Evolutionary conservation across 2,113 vertebrate genomes (phyloP), one percentile per base, ranked within the genome.

Genomic region (Piaya cayana): DNA sequence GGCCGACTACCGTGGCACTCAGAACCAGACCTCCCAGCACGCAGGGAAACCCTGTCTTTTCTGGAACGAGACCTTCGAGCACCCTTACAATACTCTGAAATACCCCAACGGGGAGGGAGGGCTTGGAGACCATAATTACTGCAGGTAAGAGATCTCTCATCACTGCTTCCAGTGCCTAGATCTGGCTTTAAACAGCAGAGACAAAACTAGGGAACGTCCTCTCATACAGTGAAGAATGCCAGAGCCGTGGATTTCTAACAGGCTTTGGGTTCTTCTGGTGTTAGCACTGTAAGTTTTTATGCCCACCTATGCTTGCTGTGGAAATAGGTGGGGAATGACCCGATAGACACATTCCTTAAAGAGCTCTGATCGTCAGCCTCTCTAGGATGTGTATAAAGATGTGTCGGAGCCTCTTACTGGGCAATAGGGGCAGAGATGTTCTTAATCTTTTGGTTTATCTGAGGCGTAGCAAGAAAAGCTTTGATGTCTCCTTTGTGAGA

Each of bases 31-130:
- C 17, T 98, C 98, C 56, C 98, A 98, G 8, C 93, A 98, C 8
- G 98, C 98, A 29, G 99, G 99, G 47, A 99, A 99, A 95, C 98
- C 99, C 67, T 99, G 99, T 94, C 98, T 99, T 16, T 99, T 98
- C 97, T 99, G 99, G 99, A 99, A 99, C 25, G 99, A 99, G 97
- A 99, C 99, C 81, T 99, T 99, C 97, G 98, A 99, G 97, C 99
- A 99, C 94, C 99, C 99, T 5, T 99, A 99, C 95, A 99, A 99
- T 95, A 99, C 99, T 77, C 92, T 99, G 95, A 99, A 99, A 94
- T 99, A 99, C 94, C 99, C 98, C 83, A 99, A 99, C 11, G 99
- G 99, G 95, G 99, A 99, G 94, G 99, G 99, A 23, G 99, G 99
- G 26, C 97, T 99, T 79, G 99, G 99, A 37, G 98, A 98, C 25